Percentiles rank a stretch among this genome's conserved stretches.
These are phyloP conservation scores for Zaprionus obscuricornis DNA, from an alignment of 2,888 invertebrate genomes.

Conservation along the genomic window DNA sequence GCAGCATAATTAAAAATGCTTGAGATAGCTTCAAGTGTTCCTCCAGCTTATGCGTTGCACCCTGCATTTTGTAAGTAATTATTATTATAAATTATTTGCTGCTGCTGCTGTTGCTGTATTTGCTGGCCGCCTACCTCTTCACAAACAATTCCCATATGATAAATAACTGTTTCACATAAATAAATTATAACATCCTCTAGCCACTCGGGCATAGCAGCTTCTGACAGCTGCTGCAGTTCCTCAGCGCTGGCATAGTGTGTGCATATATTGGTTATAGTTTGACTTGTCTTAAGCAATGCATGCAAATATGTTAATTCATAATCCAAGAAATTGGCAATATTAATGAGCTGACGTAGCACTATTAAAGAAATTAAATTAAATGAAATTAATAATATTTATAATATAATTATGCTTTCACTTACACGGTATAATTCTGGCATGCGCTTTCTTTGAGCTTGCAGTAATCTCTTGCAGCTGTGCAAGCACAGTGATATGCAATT, in stretches of 20 bases:
- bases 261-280: conserved; percentile 54
- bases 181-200: conserved; percentile 48
- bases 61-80: conserved; percentile 5
- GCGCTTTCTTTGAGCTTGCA: background rate
- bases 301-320: conserved; percentile 28
- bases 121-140: conserved; percentile 32
- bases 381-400: background rate
- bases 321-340: conserved; percentile 42
- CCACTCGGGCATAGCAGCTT: conserved; percentile 37
- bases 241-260: conserved; percentile 29
- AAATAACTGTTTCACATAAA: conserved; percentile 43
- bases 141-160: conserved; percentile 37
- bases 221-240: background rate
- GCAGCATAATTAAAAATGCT: conserved; percentile 60
- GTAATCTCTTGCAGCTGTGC: conserved; percentile 22
- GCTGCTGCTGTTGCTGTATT: too few species aligned
- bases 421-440: conserved; percentile 35
- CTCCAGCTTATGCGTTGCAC: conserved; percentile 48
- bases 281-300: conserved; percentile 58
- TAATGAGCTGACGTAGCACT: conserved; percentile 58
- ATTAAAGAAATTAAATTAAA: background rate
- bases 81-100: background rate
- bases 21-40: conserved; percentile 59
- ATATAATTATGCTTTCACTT: background rate
- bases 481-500: conserved; percentile 40